Conservation (phyloP, 23 tunicate species). For the Oikopleura dioica region DNA sequence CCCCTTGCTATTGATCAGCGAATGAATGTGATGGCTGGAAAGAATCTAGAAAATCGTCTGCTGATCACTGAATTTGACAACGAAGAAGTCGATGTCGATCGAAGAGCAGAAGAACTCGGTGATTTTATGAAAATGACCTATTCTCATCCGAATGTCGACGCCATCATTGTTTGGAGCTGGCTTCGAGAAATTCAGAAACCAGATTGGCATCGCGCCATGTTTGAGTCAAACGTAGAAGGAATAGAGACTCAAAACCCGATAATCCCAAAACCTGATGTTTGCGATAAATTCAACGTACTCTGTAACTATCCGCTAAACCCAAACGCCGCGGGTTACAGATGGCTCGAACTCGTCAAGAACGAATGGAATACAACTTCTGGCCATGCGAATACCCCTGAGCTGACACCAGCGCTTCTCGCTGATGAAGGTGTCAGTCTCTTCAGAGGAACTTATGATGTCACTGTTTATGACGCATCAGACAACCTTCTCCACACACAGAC, state of each 20-base stretch:
- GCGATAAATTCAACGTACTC: not conserved
- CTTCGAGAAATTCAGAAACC: not conserved
- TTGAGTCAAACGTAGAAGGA: conserved; percentile 1
- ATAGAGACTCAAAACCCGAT: too few species aligned
- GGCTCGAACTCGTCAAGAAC: too few species aligned
- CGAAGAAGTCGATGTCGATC: not conserved
- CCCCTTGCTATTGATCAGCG: not conserved
- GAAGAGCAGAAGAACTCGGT: not conserved
- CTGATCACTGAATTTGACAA: not conserved
- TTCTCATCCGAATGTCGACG: conserved; percentile 9
- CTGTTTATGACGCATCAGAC: not conserved
- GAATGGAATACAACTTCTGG: conserved; percentile 11
- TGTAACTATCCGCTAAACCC: not conserved
- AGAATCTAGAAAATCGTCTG: not conserved
- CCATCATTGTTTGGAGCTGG: not conserved
- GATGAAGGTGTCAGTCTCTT: not conserved
- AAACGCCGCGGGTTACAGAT: not conserved
- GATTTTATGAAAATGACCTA: not conserved
- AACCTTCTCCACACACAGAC: not conserved
- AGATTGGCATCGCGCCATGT: conserved; percentile 1
- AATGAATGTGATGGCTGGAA: not conserved
- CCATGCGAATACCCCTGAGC: not conserved
- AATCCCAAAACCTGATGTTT: not conserved
- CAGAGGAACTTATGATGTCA: not conserved
- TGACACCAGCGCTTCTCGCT: too few species aligned